phyloP scores from a whole-genome alignment of 2,888 invertebrate genomes.

The Drepanosiphum platanoidis region DNA sequence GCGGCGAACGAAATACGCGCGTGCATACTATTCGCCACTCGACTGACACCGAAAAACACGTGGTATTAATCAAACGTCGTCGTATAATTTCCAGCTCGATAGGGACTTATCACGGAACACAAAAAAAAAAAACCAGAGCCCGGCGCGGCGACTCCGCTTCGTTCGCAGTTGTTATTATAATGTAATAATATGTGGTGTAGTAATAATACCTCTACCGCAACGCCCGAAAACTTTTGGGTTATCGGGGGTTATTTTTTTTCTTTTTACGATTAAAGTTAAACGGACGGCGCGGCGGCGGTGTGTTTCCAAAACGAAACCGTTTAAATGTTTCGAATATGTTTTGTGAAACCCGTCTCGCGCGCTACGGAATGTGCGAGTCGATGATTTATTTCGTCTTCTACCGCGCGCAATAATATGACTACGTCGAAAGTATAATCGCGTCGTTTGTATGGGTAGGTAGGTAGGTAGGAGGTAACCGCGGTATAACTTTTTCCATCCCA shows the following conservation, averaged over 20 bases:
- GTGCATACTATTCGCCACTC: too few species aligned
- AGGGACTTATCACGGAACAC: not conserved
- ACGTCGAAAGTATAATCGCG: not conserved
- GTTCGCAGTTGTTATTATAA: not conserved
- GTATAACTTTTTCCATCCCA: not conserved
- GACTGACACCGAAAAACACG: too few species aligned
- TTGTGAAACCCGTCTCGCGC: not conserved
- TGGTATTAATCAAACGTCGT: constrained; percentile 1
- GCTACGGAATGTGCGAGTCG: not conserved
- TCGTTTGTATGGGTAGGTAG: not conserved
- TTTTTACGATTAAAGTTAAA: not conserved
- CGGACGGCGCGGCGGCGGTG: too few species aligned
- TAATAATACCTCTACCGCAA: not conserved
- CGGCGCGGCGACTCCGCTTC: not conserved
- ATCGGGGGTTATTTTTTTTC: not conserved
- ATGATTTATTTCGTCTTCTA: not conserved
- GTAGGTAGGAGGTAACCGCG: too few species aligned
- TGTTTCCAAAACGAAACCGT: not conserved
- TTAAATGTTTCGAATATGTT: not conserved
- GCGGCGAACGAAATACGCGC: not conserved
- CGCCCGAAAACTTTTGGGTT: constrained; percentile 11
- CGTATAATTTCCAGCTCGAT: constrained; percentile 4
- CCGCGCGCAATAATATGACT: too few species aligned
- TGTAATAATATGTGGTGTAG: too few species aligned
- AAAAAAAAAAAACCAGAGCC: too few species aligned